Percentiles rank a stretch among this genome's conserved stretches.
These are phyloP conservation scores for Drosophila lowei DNA, from an alignment of 1,140 invertebrate genomes.

Conservation along the genomic window DNA sequence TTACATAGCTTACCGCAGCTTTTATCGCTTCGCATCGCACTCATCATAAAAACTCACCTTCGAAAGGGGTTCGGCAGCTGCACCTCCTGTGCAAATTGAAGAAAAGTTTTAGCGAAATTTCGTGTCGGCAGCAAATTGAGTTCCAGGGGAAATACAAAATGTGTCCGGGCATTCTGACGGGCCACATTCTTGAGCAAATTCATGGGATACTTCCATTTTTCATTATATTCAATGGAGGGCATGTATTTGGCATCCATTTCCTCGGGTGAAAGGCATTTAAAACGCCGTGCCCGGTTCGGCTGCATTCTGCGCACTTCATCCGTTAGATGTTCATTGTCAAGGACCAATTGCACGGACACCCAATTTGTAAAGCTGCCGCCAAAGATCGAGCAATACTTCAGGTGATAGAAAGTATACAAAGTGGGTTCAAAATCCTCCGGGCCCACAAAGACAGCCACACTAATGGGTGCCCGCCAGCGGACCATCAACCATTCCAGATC, in stretches of 20 bases:
- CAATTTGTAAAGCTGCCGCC: constrained; percentile 6
- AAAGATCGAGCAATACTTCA: constrained; percentile 27
- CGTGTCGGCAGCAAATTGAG: constrained; percentile 23
- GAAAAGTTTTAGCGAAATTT: constrained; percentile 10
- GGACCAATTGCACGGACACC: constrained; percentile 42
- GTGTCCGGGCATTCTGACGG: constrained; percentile 33
- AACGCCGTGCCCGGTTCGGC: not conserved
- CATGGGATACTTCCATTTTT: constrained; percentile 16
- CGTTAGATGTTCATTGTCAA: constrained; percentile 19
- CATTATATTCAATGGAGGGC: not conserved
- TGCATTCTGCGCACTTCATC: not conserved
- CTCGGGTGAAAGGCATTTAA: not conserved
- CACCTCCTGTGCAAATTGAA: constrained; percentile 1
- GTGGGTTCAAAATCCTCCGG: constrained; percentile 11
- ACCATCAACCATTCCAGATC: constrained; percentile 21
- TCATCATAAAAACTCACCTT: constrained; percentile 12
- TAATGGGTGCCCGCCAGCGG: constrained; percentile 46
- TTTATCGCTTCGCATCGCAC: no score
- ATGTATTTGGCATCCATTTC: not conserved
- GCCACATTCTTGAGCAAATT: constrained; percentile 43
- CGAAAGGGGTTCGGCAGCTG: not conserved
- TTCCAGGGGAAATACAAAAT: constrained; percentile 35
- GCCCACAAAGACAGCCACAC: constrained; percentile 35
- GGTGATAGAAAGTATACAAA: constrained; percentile 6
- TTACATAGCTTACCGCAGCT: no score